phyloP scores from a whole-genome alignment of 2,797 vertebrate genomes.

The Typhlichthys subterraneus region DNA sequence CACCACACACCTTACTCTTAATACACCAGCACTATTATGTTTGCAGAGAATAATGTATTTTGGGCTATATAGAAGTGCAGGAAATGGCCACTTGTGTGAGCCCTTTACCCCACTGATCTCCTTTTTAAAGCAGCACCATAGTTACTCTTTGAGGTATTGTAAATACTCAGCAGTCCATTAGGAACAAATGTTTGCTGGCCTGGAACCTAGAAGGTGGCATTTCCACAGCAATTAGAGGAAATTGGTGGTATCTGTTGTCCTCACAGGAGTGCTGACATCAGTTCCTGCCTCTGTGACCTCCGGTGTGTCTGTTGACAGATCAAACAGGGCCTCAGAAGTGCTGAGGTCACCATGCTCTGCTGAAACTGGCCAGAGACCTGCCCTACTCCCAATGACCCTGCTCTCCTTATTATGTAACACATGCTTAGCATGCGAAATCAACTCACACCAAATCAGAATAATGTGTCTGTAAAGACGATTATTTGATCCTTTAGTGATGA shows the following conservation, averaged over 20 bases:
- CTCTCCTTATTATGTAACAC: conserved; percentile 58
- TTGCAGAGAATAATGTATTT: conserved; percentile 53
- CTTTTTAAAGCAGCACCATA: conserved; percentile 35
- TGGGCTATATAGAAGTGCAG: conserved; percentile 49
- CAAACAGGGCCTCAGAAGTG: conserved; percentile 55
- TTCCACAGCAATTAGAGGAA: conserved; percentile 67
- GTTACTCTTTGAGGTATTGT: conserved; percentile 47
- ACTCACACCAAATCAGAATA: neutral
- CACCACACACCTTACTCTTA: conserved; percentile 32
- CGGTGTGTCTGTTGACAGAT: conserved; percentile 64
- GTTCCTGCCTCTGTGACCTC: conserved; percentile 61
- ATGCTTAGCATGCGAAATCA: conserved; percentile 20
- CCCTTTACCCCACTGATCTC: conserved; percentile 49
- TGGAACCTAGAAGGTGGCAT: conserved; percentile 57
- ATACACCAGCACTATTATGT: conserved; percentile 34
- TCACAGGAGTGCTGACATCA: conserved; percentile 63
- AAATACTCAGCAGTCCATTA: conserved; percentile 41
- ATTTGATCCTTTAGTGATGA: neutral
- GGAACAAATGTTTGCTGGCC: conserved; percentile 60
- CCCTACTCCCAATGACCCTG: conserved; percentile 41
- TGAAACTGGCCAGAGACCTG: conserved; percentile 67
- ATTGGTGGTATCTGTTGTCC: conserved; percentile 59
- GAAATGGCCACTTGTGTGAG: conserved; percentile 65
- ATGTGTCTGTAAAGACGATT: neutral
- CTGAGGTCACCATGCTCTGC: conserved; percentile 55